phyloP scores from a whole-genome alignment of 1,140 invertebrate species.

The Drosophila pachea region DNA sequence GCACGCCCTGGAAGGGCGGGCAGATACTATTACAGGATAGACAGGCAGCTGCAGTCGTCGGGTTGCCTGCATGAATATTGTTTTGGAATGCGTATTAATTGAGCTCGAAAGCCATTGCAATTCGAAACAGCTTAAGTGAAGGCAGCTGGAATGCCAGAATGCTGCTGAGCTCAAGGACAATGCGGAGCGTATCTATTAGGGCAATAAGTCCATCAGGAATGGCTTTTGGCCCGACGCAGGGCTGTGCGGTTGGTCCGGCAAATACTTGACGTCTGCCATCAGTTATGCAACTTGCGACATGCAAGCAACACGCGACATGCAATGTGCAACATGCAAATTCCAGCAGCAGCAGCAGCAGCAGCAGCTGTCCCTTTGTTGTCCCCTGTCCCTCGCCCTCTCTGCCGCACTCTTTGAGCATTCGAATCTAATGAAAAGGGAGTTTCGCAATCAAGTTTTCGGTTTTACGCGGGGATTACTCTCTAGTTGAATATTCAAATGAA shows the following conservation, averaged over 20 bases:
- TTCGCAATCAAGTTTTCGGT: too few relatives aligned
- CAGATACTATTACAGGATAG: not conserved
- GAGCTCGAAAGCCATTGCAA: not conserved
- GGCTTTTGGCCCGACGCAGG: slow-evolving; percentile 2
- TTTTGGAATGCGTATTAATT: not conserved
- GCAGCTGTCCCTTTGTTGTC: too few relatives aligned
- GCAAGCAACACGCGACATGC: not conserved
- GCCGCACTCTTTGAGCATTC: too few relatives aligned
- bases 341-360: too few relatives aligned
- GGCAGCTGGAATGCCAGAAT: not conserved
- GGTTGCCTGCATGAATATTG: not conserved
- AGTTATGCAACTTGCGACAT: not conserved
- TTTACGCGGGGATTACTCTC: too few relatives aligned
- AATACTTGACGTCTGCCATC: not conserved
- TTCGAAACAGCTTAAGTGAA: not conserved
- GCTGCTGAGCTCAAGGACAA: not conserved
- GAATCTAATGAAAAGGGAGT: too few relatives aligned
- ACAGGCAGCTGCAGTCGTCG: not conserved
- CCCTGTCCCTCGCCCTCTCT: too few relatives aligned
- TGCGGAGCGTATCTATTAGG: not conserved
- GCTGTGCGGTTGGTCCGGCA: not conserved
- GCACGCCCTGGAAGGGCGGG: slow-evolving; percentile 13
- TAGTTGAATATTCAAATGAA: too few relatives aligned
- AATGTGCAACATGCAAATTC: slow-evolving; percentile 1
- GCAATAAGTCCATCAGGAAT: slow-evolving; percentile 9